Evolutionary conservation across 1,140 invertebrate genomes (phyloP).

Genomic region (Temnothorax nylanderi): DNA sequence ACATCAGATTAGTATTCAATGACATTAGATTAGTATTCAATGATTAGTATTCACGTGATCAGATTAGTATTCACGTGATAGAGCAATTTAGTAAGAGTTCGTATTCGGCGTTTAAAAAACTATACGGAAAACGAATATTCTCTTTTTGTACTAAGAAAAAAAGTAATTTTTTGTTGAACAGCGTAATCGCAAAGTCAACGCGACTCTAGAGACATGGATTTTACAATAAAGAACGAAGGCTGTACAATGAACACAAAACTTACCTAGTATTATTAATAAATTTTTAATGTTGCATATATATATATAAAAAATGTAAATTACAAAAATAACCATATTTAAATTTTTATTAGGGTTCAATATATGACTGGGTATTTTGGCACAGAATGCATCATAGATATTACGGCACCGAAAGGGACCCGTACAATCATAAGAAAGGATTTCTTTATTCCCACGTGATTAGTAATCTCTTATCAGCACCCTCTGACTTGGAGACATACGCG

Average conservation of each 20-base stretch:
- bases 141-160: too few species aligned
- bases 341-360: constrained; percentile 88
- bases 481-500: constrained; percentile 89
- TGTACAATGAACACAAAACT: too few species aligned
- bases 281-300: too few species aligned
- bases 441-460: constrained; percentile 93
- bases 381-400: constrained; percentile 96
- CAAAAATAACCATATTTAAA: background rate
- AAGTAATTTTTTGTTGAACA: too few species aligned
- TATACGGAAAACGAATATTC: too few species aligned
- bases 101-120: too few species aligned
- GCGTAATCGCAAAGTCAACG: background rate
- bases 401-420: constrained; percentile 96
- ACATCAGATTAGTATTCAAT: too few species aligned
- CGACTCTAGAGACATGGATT: background rate
- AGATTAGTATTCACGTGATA: too few species aligned
- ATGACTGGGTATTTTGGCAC: constrained; percentile 93
- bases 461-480: constrained; percentile 90
- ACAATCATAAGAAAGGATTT: constrained; percentile 94
- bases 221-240: background rate
- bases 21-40: too few species aligned
- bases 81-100: too few species aligned
- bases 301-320: background rate
- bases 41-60: too few species aligned
- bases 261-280: too few species aligned